Evolutionary conservation across 2,888 invertebrate species (phyloP).

Genomic region (Tinea semifulvella): DNA sequence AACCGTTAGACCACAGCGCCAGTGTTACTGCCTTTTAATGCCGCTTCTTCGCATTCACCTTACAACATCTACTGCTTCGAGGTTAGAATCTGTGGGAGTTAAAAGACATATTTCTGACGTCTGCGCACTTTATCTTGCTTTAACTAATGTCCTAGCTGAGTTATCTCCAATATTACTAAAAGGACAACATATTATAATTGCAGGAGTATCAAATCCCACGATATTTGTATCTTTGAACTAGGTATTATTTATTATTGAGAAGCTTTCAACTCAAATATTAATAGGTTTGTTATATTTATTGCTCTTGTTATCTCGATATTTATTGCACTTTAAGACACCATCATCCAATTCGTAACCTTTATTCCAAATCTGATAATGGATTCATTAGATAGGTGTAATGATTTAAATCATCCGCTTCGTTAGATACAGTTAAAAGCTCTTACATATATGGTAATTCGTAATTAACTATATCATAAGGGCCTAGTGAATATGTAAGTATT

Average conservation of each 20-base stretch:
- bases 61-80: not conserved
- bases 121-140: slow-evolving; percentile 4
- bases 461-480: no score
- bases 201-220: not conserved
- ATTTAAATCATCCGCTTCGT: no score
- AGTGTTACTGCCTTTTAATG: no score
- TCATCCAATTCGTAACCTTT: slow-evolving; percentile 8
- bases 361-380: slow-evolving; percentile 5
- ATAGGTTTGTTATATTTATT: not conserved
- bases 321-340: slow-evolving; percentile 3
- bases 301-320: slow-evolving; percentile 7
- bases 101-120: slow-evolving; percentile 7
- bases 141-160: slow-evolving; percentile 7
- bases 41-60: slow-evolving; percentile 3
- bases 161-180: slow-evolving; percentile 6
- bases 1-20: no score
- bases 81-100: slow-evolving; percentile 8
- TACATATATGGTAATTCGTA: no score
- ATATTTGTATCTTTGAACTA: not conserved
- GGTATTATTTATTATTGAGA: slow-evolving; percentile 1
- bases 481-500: no score
- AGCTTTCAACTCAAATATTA: not conserved
- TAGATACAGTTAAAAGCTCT: no score
- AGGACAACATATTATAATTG: slow-evolving; percentile 9
- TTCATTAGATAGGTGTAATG: slow-evolving; percentile 5